Percentiles rank a stretch among this genome's conserved stretches.
Evolutionary conservation across 2,888 invertebrate species (phyloP).

Genomic region (Mythimna pallens): DNA sequence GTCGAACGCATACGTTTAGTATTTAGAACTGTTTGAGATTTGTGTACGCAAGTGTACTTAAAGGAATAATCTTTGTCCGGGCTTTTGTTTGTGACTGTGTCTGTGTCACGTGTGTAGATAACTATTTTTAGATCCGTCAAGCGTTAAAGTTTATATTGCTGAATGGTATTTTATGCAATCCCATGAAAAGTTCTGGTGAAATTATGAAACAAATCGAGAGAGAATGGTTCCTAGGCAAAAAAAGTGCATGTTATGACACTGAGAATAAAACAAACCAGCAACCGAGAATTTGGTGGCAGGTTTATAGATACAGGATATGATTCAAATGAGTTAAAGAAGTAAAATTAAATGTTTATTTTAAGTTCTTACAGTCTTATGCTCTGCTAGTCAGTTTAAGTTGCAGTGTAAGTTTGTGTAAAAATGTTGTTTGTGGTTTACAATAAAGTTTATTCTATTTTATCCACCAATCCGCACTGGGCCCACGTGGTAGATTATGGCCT

Average conservation of each 20-base stretch:
- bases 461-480: too few relatives aligned
- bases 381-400: too few relatives aligned
- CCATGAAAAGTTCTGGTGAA: background rate
- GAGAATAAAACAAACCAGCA: background rate
- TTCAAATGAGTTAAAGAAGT: too few relatives aligned
- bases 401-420: too few relatives aligned
- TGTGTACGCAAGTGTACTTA: slow-evolving; percentile 21
- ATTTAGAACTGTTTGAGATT: slow-evolving; percentile 50
- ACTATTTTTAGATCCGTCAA: background rate
- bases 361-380: too few relatives aligned
- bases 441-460: too few relatives aligned
- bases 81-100: slow-evolving; percentile 14
- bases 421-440: too few relatives aligned
- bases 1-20: slow-evolving; percentile 50
- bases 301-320: background rate
- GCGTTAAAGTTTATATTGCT: background rate
- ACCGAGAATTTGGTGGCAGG: background rate
- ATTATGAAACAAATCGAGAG: background rate
- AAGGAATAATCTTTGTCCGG: background rate
- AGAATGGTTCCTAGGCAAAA: background rate
- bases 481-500: too few relatives aligned
- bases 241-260: too few relatives aligned
- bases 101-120: background rate
- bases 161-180: background rate
- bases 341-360: too few relatives aligned